These are phyloP conservation scores for Nebria ingens DNA, from an alignment of 1,140 invertebrate genomes.

Conservation along the genomic window DNA sequence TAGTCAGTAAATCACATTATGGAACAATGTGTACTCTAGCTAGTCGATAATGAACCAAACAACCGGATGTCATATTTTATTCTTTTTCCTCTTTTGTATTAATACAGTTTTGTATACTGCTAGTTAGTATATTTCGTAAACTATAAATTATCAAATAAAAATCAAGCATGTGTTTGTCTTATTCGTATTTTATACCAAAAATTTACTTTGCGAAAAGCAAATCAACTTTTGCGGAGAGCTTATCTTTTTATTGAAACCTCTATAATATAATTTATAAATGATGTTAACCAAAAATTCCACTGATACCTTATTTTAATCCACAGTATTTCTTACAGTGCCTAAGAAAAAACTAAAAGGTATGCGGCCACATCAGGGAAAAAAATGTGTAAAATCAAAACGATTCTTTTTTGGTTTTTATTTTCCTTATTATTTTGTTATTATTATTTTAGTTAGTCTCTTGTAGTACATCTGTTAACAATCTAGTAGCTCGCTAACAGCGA, in stretches of 20 bases:
- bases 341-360: conserved; percentile 63
- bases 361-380: conserved; percentile 18
- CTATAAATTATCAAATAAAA: not conserved
- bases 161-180: not conserved
- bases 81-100: conserved; percentile 4
- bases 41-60: too few species aligned
- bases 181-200: not conserved
- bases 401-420: conserved; percentile 5
- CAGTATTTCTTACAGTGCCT: conserved; percentile 55
- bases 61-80: conserved; percentile 1
- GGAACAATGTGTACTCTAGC: too few species aligned
- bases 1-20: too few species aligned
- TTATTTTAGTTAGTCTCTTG: conserved; percentile 6
- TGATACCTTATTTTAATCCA: conserved; percentile 35
- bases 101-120: conserved; percentile 1
- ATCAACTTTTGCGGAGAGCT: too few species aligned
- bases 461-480: not conserved
- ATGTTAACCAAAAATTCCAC: conserved; percentile 18
- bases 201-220: too few species aligned
- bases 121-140: not conserved
- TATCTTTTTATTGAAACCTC: not conserved
- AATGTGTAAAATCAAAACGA: conserved; percentile 9
- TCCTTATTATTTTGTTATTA: too few species aligned
- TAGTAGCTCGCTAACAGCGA: conserved; percentile 5
- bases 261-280: not conserved